These are phyloP conservation scores for Hydractinia symbiolongicarpus DNA, from an alignment of 30 jellyfish, hydroid and myxozoan genomes.

Conservation along the genomic window DNA sequence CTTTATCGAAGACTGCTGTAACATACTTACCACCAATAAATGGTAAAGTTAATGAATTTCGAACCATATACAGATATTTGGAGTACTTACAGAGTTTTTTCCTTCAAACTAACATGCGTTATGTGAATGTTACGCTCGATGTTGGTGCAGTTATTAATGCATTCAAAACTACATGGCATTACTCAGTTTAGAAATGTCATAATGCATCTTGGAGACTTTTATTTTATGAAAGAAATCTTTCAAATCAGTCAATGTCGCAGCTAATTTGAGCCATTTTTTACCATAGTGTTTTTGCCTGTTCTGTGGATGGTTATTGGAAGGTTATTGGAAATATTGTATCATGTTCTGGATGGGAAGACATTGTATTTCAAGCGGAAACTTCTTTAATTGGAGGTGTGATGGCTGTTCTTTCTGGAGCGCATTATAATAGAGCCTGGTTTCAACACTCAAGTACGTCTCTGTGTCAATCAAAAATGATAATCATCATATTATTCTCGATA, in stretches of 20 bases:
- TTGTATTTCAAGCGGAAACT: constrained; percentile 25
- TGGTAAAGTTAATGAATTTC: neutral
- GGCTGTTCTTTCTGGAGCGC: constrained; percentile 45
- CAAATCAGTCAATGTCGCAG: neutral
- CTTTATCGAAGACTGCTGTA: neutral
- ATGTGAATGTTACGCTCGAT: constrained; percentile 31
- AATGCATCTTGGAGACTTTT: constrained; percentile 31
- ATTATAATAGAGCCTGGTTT: constrained; percentile 42
- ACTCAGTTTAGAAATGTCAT: constrained; percentile 19
- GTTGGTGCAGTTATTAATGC: constrained; percentile 47
- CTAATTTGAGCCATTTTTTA: neutral
- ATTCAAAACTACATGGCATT: constrained; percentile 19
- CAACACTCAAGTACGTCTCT: constrained; percentile 15
- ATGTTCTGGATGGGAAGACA: constrained; percentile 30
- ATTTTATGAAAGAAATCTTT: constrained; percentile 23
- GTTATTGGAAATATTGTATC: constrained; percentile 4
- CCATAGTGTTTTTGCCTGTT: neutral
- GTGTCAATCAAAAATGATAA: neutral
- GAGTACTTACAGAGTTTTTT: constrained; percentile 14
- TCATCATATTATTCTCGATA: too few species aligned
- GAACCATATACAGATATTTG: neutral
- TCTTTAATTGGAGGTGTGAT: constrained; percentile 1
- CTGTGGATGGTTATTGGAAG: neutral
- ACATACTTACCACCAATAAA: constrained; percentile 9
- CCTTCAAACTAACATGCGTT: constrained; percentile 22